phyloP scores from a whole-genome alignment of 2,888 invertebrate genomes.

The Geotrupes spiniger region DNA sequence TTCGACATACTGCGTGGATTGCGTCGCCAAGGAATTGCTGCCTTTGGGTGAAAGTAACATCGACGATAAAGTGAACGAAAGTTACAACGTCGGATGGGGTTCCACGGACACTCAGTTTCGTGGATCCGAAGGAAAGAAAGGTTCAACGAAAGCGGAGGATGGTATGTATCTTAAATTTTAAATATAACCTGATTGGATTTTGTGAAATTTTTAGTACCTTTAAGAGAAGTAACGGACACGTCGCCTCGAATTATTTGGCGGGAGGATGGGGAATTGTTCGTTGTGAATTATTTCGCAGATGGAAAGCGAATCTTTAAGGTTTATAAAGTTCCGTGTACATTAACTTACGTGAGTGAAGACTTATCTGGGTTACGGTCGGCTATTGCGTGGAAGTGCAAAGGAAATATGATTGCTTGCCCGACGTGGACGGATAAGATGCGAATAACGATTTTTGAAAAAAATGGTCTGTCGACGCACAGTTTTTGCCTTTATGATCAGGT shows the following conservation, averaged over 20 bases:
- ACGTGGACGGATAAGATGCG: constrained; percentile 1
- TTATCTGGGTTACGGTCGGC: background rate
- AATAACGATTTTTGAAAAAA: constrained; percentile 14
- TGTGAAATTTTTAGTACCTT: background rate
- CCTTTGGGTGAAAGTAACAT: background rate
- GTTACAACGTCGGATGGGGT: background rate
- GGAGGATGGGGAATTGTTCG: background rate
- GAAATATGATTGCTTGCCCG: constrained; percentile 11
- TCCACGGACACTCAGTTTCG: constrained; percentile 1
- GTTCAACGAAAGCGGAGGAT: background rate
- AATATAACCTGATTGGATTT: too few species aligned
- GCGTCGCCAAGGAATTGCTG: background rate
- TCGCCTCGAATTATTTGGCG: constrained; percentile 10
- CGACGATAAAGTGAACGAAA: background rate
- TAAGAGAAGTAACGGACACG: constrained; percentile 1
- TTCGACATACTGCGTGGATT: constrained; percentile 6
- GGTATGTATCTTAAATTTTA: too few species aligned
- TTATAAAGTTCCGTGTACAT: background rate
- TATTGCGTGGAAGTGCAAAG: background rate
- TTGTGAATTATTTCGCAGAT: background rate
- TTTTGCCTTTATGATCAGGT: constrained; percentile 10
- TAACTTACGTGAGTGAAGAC: constrained; percentile 1
- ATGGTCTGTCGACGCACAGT: constrained; percentile 9
- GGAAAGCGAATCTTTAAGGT: background rate
- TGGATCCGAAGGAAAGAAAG: background rate